phyloP scores from a whole-genome alignment of 2,113 vertebrate species.

The Platysteira castanea region DNA sequence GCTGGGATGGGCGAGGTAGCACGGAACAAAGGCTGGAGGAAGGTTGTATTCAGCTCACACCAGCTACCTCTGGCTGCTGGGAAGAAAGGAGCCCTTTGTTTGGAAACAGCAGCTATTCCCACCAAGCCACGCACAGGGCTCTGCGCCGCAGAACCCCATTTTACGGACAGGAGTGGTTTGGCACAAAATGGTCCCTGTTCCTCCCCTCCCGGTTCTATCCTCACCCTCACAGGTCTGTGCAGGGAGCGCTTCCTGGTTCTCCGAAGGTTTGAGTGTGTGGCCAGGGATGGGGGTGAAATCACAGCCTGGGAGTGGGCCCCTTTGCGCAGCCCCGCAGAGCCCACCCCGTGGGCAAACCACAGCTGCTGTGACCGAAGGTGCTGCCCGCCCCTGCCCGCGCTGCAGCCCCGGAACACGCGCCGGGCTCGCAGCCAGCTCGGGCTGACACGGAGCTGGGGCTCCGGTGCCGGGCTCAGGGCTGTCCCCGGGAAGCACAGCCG shows the following conservation, averaged over 20 bases:
- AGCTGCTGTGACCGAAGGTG: accelerated
- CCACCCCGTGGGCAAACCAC: accelerated
- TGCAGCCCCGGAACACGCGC: accelerated
- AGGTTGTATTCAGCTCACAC: conserved; percentile 22
- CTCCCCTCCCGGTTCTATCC: neutral
- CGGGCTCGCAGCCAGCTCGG: neutral
- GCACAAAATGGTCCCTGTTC: neutral
- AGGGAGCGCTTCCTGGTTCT: neutral
- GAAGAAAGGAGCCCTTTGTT: conserved; percentile 48
- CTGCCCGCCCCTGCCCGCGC: neutral
- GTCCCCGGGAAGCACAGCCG: accelerated
- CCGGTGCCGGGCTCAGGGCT: accelerated
- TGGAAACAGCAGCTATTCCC: neutral
- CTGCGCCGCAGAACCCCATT: accelerated
- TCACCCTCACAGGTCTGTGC: neutral
- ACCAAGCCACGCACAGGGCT: neutral
- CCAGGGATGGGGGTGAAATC: neutral
- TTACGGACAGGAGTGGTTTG: accelerated
- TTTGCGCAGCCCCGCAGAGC: neutral
- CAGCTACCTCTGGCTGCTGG: conserved; percentile 13
- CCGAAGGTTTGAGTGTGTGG: accelerated
- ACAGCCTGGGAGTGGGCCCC: neutral
- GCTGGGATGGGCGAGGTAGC: neutral
- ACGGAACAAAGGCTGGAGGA: conserved; percentile 14
- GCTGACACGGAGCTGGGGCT: accelerated